Evolutionary conservation across 1,140 invertebrate genomes (phyloP).

Genomic region (Trinorchestia longiramus): DNA sequence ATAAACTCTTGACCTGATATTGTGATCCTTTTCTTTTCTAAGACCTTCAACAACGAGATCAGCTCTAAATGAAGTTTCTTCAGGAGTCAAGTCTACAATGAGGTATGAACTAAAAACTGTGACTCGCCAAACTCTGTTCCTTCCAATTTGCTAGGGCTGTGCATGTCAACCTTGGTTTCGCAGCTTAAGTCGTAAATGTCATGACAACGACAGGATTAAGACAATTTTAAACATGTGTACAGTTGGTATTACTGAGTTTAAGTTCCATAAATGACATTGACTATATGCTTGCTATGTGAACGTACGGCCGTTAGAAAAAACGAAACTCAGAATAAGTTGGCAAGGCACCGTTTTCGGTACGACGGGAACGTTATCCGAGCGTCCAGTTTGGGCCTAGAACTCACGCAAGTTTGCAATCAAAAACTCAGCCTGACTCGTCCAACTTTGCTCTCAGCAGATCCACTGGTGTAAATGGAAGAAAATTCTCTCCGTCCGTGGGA

Average conservation of each 20-base stretch:
- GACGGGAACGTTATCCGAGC: slow-evolving; percentile 1
- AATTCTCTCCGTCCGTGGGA: slow-evolving; percentile 34
- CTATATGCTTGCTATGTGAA: neutral
- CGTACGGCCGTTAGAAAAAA: neutral
- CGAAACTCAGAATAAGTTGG: neutral
- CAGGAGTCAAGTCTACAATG: neutral
- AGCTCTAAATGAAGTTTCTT: slow-evolving; percentile 34
- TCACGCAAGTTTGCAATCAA: slow-evolving; percentile 52
- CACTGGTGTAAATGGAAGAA: slow-evolving; percentile 38
- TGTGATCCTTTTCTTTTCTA: neutral
- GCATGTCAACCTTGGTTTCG: neutral
- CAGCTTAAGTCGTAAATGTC: neutral
- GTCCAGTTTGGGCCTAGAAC: slow-evolving; percentile 25
- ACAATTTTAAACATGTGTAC: neutral
- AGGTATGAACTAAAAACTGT: neutral
- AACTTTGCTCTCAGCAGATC: slow-evolving; percentile 53
- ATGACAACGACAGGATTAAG: neutral
- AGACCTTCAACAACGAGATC: slow-evolving; percentile 40
- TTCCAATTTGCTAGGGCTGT: neutral
- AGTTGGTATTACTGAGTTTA: neutral
- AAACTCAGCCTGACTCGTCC: slow-evolving; percentile 45
- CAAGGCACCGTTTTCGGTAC: neutral
- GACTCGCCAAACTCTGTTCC: neutral
- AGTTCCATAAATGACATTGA: neutral
- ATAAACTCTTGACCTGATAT: slow-evolving; percentile 28